These are phyloP conservation scores for Valencia hispanica DNA, from an alignment of 2,797 vertebrate genomes.

Conservation along the genomic window DNA sequence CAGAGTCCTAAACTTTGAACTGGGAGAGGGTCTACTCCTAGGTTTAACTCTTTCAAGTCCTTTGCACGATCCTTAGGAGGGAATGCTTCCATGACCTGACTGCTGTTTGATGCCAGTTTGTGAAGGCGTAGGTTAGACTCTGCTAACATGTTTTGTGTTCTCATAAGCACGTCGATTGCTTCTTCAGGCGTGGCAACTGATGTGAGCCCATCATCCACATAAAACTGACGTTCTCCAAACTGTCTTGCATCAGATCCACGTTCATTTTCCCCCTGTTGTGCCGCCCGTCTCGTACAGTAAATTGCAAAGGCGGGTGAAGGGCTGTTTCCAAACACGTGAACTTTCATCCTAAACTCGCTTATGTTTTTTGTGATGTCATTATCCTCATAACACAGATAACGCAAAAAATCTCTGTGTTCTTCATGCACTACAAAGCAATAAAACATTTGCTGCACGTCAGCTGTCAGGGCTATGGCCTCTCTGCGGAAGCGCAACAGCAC, in stretches of 20 bases:
- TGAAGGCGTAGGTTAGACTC: slow-evolving; percentile 7
- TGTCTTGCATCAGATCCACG: background rate
- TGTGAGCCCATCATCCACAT: background rate
- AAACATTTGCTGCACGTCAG: slow-evolving; percentile 6
- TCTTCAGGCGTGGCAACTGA: background rate
- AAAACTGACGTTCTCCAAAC: background rate
- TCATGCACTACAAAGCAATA: too few relatives aligned
- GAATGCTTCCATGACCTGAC: background rate
- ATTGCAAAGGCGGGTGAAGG: background rate
- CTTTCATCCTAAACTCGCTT: background rate
- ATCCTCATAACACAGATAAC: too few relatives aligned
- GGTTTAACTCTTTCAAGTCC: background rate
- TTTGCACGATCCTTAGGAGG: background rate
- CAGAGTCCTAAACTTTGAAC: too few relatives aligned
- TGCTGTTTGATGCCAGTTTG: slow-evolving; percentile 10
- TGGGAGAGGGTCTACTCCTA: too few relatives aligned
- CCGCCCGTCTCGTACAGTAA: background rate
- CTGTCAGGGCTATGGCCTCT: background rate
- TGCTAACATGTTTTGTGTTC: slow-evolving; percentile 6
- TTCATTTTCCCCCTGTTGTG: background rate
- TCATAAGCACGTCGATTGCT: background rate
- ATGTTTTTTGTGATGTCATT: slow-evolving; percentile 2
- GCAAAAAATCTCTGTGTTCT: background rate
- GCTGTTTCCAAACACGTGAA: too few relatives aligned
- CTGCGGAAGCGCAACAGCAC: background rate